These are phyloP conservation scores for Acleris laterana DNA, from an alignment of 2,888 invertebrate species.

Conservation along the genomic window DNA sequence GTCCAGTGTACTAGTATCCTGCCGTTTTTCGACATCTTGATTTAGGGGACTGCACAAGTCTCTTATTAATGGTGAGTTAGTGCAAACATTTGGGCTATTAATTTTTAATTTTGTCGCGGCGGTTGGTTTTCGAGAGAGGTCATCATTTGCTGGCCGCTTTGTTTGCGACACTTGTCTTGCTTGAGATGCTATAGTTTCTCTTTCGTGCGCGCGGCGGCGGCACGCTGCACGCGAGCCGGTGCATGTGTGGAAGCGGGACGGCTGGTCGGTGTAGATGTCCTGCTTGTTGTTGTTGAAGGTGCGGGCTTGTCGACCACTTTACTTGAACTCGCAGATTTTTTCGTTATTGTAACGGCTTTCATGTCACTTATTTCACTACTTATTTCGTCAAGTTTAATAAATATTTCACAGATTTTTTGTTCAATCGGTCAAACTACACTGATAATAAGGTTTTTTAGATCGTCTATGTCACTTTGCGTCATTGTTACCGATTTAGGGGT, in stretches of 20 bases:
- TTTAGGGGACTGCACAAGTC: too few relatives aligned
- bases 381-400: not conserved
- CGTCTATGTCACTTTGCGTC: not conserved
- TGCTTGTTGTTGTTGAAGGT: not conserved
- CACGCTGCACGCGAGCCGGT: constrained; percentile 1
- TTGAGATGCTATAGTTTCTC: constrained; percentile 1
- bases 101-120: too few relatives aligned
- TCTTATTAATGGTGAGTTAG: too few relatives aligned
- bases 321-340: not conserved
- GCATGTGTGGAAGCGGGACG: not conserved
- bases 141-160: not conserved
- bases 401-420: constrained; percentile 1
- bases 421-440: not conserved
- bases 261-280: not conserved
- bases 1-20: too few relatives aligned
- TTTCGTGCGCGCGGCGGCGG: not conserved
- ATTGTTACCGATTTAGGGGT: not conserved
- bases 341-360: not conserved
- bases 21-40: too few relatives aligned
- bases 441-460: not conserved
- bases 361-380: not conserved
- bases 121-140: not conserved
- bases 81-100: too few relatives aligned
- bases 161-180: not conserved
- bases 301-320: not conserved